Evolutionary conservation across 30 jellyfish, hydroid and myxozoan species (phyloP).

Genomic region (Aurelia sp.): DNA sequence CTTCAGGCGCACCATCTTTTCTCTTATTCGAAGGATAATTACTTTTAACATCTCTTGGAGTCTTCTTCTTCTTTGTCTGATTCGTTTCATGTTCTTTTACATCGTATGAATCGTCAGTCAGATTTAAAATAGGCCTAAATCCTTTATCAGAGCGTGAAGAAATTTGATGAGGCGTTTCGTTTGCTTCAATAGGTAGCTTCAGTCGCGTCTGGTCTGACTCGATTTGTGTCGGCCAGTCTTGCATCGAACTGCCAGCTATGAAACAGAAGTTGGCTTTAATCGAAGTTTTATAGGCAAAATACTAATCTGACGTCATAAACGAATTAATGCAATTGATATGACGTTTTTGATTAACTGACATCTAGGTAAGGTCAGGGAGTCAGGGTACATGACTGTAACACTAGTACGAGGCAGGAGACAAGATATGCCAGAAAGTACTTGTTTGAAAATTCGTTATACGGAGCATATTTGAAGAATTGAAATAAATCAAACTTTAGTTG

Average conservation of each 20-base stretch:
- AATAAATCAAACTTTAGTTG: too few species aligned
- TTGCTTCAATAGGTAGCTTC: constrained; percentile 22
- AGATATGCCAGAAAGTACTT: too few species aligned
- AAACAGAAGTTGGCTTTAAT: background rate
- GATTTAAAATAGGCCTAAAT: constrained; percentile 67
- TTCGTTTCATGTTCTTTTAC: constrained; percentile 4
- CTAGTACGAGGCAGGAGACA: too few species aligned
- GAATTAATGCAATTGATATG: too few species aligned
- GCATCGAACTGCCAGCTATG: too few species aligned
- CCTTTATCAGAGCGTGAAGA: constrained; percentile 70
- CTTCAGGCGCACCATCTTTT: background rate
- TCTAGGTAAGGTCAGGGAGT: too few species aligned
- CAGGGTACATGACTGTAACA: too few species aligned
- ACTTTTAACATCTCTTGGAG: constrained; percentile 5
- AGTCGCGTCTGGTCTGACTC: constrained; percentile 25
- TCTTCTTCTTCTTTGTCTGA: background rate
- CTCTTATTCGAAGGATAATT: background rate
- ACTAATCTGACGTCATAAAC: too few species aligned
- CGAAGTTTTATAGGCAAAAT: background rate
- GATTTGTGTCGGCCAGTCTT: constrained; percentile 3
- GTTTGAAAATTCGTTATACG: too few species aligned
- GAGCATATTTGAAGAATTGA: too few species aligned
- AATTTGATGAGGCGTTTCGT: constrained; percentile 15
- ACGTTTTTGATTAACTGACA: too few species aligned
- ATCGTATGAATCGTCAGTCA: constrained; percentile 50